Evolutionary conservation across 2,113 vertebrate species (phyloP).

Genomic region (Salvelinus namaycush): DNA sequence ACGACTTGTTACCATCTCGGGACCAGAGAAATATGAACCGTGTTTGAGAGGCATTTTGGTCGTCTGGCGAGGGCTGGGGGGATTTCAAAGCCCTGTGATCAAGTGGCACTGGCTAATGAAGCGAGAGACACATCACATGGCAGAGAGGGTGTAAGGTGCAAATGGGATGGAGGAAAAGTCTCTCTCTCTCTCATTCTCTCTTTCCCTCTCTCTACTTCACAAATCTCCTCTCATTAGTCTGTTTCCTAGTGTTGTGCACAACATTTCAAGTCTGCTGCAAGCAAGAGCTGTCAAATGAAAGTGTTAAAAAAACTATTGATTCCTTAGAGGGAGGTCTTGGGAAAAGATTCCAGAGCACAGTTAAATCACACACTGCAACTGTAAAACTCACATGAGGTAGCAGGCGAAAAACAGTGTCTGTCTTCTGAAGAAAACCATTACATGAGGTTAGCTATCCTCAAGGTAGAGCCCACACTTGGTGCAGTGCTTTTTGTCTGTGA

Average conservation of each 20-base stretch:
- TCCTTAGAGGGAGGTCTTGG: slow-evolving; percentile 52
- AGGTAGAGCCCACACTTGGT: too few relatives aligned
- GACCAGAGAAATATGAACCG: slow-evolving; percentile 30
- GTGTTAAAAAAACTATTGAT: slow-evolving; percentile 48
- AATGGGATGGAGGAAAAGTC: slow-evolving; percentile 27
- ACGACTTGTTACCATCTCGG: slow-evolving; percentile 49
- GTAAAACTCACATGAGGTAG: slow-evolving; percentile 37
- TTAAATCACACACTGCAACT: slow-evolving; percentile 45
- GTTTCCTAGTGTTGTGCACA: slow-evolving; percentile 21
- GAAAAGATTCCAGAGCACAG: slow-evolving; percentile 45
- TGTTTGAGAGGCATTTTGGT: slow-evolving; percentile 36
- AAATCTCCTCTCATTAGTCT: slow-evolving; percentile 71
- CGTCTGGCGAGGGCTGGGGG: slow-evolving; percentile 37
- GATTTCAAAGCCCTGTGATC: slow-evolving; percentile 60
- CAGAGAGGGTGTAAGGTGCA: slow-evolving; percentile 29
- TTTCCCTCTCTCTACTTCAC: slow-evolving; percentile 13
- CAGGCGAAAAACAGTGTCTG: slow-evolving; percentile 14
- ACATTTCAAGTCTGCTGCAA: slow-evolving; percentile 49
- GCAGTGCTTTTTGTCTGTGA: background rate
- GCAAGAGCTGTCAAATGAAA: slow-evolving; percentile 66
- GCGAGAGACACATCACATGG: slow-evolving; percentile 49
- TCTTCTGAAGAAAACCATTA: slow-evolving; percentile 16
- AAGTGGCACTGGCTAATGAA: slow-evolving; percentile 62
- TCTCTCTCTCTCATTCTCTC: slow-evolving; percentile 12
- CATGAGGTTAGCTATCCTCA: slow-evolving; percentile 17